Evolutionary conservation across 1,140 invertebrate species (phyloP).

Genomic region (Rhynchophorus ferrugineus): DNA sequence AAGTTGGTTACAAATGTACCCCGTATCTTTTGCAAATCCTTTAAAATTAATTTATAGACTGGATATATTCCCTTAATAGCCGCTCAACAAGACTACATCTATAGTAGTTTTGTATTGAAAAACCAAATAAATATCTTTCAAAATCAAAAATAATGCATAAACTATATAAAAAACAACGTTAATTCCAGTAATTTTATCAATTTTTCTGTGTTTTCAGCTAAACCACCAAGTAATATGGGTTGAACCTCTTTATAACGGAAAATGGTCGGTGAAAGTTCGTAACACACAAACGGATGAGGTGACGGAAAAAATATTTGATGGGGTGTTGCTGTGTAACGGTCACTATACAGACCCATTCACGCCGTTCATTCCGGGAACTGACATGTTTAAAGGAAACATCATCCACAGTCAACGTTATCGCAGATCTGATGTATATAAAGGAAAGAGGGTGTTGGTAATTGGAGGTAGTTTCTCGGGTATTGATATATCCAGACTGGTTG

Average conservation of each 20-base stretch:
- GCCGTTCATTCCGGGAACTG: constrained; percentile 44
- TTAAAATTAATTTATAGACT: too few species aligned
- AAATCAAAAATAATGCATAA: too few species aligned
- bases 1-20: too few species aligned
- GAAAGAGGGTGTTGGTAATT: constrained; percentile 64
- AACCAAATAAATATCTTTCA: too few species aligned
- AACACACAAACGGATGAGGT: constrained; percentile 38
- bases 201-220: constrained; percentile 44
- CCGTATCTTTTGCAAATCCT: too few species aligned
- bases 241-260: constrained; percentile 44
- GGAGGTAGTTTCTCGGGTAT: constrained; percentile 84
- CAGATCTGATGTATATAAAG: constrained; percentile 56
- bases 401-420: constrained; percentile 83
- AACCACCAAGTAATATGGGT: constrained; percentile 53
- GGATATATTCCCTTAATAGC: too few species aligned
- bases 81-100: too few species aligned
- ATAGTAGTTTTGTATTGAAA: too few species aligned
- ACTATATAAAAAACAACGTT: too few species aligned
- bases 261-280: constrained; percentile 50
- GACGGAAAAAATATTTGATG: constrained; percentile 57
- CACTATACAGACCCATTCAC: constrained; percentile 62
- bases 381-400: constrained; percentile 39
- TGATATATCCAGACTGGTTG: constrained; percentile 74
- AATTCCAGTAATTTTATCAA: too few species aligned
- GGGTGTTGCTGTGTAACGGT: constrained; percentile 77